A percentile compares a stretch with the other conserved stretches of the same genome.
Conservation (phyloP, 2,888 invertebrate species). For the Eledona agricola region DNA sequence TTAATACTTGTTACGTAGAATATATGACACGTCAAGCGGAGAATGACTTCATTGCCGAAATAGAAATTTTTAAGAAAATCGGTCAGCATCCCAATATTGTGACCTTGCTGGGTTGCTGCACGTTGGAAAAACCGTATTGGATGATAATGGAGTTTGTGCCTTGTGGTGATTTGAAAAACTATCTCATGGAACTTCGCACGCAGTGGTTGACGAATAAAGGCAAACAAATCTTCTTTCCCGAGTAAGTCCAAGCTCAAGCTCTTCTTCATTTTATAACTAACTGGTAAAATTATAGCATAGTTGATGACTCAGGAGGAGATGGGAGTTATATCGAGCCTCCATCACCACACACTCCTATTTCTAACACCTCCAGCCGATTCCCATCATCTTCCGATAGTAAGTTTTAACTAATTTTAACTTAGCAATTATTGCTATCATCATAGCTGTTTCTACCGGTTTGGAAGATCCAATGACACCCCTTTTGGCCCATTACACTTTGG, state of each 20-base stretch:
- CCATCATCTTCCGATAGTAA: constrained; percentile 71
- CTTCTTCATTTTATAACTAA: constrained; percentile 5
- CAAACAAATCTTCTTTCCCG: constrained; percentile 44
- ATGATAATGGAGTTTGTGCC: constrained; percentile 83
- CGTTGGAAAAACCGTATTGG: constrained; percentile 72
- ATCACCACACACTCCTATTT: constrained; percentile 33
- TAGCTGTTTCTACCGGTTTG: constrained; percentile 68
- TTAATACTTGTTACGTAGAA: too few relatives aligned
- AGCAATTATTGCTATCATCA: not conserved
- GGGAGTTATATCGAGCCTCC: constrained; percentile 45
- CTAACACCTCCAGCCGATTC: constrained; percentile 43
- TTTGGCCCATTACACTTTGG: constrained; percentile 37
- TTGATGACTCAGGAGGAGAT: constrained; percentile 43
- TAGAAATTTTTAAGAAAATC: constrained; percentile 79
- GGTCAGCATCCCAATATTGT: constrained; percentile 85
- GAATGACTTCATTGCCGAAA: constrained; percentile 79
- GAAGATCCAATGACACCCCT: constrained; percentile 43
- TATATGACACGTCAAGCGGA: constrained; percentile 58
- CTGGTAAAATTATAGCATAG: constrained; percentile 42
- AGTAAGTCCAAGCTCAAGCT: constrained; percentile 41
- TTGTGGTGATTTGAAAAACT: constrained; percentile 76
- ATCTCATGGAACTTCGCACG: constrained; percentile 65
- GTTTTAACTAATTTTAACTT: constrained; percentile 47
- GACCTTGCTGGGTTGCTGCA: constrained; percentile 78
- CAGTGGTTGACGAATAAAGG: constrained; percentile 50